Base-by-base conservation (phyloP, 2,888 invertebrate species). In the Asteroscopus sphinx region DNA sequence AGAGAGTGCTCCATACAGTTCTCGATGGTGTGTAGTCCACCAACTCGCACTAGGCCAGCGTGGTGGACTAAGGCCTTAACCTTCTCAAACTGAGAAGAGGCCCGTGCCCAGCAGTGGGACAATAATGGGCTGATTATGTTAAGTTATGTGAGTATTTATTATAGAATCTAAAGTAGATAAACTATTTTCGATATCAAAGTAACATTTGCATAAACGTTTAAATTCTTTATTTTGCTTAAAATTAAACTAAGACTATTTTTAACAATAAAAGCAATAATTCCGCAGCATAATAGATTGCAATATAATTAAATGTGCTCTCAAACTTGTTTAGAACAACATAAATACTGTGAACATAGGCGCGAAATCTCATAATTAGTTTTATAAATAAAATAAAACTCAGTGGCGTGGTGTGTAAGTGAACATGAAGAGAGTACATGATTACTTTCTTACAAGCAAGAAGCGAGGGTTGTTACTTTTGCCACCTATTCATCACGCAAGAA, bases 331-430 rank as follows among this genome's bases (percentile, higher is more conserved):
- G 25, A 46, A 49, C 30, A 25, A 32, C 16, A 36, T 7, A 45
- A 15, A 33, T 15, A 9, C 3, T 17, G 53, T 15, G 25, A n/a
- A 12, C 6, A 17, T 13, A 13, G 25, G 11, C 16, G 8, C 25
- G 6, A 35, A 3, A 13, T 12, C 1, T 30, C 28, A 9, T 8
- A 36, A 5, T 5, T 12, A 26, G 3, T 30, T 36, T 28, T 1
- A 25, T 17, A n/a, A n/a, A n/a, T n/a, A n/a, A n/a, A n/a, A n/a
- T n/a, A 2, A 17, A 35, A 32, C 1, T 17, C 0, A 37, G 57
- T 68, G 69, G 54, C 68, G 49, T 60, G 39, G 63, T 69, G 60
- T 75, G 53, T 53, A 62, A 58, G 64, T 56, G 6, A 49, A 60
- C 30, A 51, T 56, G 28, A 45, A 36, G 15, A 46, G n/a, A n/a